Base-by-base conservation (phyloP, 1,140 invertebrate species). In the Musca domestica region DNA sequence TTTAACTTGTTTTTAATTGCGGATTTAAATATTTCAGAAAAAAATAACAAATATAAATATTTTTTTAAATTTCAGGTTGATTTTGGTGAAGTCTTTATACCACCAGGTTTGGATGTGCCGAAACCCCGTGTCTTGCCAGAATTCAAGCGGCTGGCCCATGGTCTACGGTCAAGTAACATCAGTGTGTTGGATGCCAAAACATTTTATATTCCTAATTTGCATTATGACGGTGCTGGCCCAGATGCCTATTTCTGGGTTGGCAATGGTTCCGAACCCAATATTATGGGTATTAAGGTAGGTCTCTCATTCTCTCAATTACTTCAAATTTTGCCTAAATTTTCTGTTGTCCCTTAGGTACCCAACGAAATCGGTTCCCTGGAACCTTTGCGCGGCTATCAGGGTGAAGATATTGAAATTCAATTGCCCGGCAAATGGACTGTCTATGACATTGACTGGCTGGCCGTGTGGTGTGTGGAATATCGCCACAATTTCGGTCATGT, bases 211-310 rank as follows among this genome's bases (percentile, higher is more conserved):
- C 94, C 94, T 3, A 94, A 96, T 83, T 83, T 97, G 52, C 92
- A 95, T 77, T 97, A 96, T 74, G 93, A 96, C 74, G 95, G 95
- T 7, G 90, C 89, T 12, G 93, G 92, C 1, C 91, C 93, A 2
- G 94, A 95, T 77, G 93, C 94, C 5, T 96, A 94, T 80, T 97
- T 97, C 81, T 95, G 92, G 92, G 94, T 95, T 5, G 95, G 95
- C 6, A 94, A 89, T 73, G 94, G 94, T 1, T 83, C 86, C 1
- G 89, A 93, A 74, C 94, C 94, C 0, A 89, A 87, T 74, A 83
- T 89, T n/a, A 88, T 90, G 77, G 94, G 94, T 17, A 88, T 88
- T 70, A 96, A 95, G 85, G 89, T 92, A 49, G 25, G 25, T 1
- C 5, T 56, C 19, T 22, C 9, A 3, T 56, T 56, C 15, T 1